Evolutionary conservation across 2,113 vertebrate genomes (phyloP).

Genomic region (Promerops cafer): DNA sequence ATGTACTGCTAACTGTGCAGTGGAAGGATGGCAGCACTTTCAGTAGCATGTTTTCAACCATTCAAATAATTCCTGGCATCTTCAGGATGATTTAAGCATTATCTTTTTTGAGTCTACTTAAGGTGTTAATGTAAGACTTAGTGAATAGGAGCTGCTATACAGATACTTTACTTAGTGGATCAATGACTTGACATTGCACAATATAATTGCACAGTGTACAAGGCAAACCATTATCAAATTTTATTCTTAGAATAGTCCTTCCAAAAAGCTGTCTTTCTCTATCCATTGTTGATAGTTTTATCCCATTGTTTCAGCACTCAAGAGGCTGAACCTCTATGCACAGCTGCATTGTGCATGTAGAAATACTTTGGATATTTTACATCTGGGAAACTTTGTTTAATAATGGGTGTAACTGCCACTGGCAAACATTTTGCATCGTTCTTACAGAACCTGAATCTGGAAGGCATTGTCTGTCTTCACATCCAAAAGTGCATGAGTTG

Average conservation of each 20-base stretch:
- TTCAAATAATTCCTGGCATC: background rate
- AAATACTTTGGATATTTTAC: background rate
- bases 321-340: background rate
- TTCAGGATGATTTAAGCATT: background rate
- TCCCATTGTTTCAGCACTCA: background rate
- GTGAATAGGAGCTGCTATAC: background rate
- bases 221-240: background rate
- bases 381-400: background rate
- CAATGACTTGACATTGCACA: background rate
- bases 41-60: background rate
- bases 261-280: background rate
- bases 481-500: background rate
- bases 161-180: background rate
- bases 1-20: background rate
- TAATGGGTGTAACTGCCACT: background rate
- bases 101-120: background rate
- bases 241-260: background rate
- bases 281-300: background rate
- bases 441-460: background rate
- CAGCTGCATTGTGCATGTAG: background rate
- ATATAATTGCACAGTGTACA: background rate
- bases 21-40: background rate
- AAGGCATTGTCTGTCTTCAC: background rate
- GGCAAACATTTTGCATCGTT: fast-evolving
- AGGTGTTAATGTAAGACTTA: background rate